Evolutionary conservation across 2,888 invertebrate genomes (phyloP), one percentile per base, ranked within the genome.

Genomic region (Cloeon dipterum): DNA sequence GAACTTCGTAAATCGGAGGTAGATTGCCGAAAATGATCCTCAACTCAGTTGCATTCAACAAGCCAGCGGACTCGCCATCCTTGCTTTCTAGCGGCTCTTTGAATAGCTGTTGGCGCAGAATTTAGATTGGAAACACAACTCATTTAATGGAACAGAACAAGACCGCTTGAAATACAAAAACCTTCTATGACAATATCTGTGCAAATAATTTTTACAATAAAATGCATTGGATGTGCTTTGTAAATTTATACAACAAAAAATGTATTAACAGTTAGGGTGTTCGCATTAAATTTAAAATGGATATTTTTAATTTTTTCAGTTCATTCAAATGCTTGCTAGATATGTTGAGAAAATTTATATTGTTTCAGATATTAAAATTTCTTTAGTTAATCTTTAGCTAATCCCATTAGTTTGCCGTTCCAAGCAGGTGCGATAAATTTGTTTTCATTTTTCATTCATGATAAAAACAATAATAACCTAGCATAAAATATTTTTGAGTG

Each of bases 11-110:
- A 52, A 98, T 93, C 43, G 89, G 83, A 44, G 86, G 79, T 54
- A 96, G 69, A 56, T 91, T 88, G 45, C 88, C 88, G 61, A 96
- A 96, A 49, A 96, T 91, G 45, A 86, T 77, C 62, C 86, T 86
- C 40, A 85, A 68, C 65, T 94, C 91, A 10, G 86, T 86, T 49
- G 79, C 78, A 57, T 85, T 85, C 47, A 91, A 63, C 48, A 89
- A 62, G 36, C 78, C 73, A 44, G 68, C 68, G 48, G 75, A 77
- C 36, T 75, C 74, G 51, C 83, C 81, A 4, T 73, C 68, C 61
- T 78, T 74, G 48, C 79, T 76, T 57, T 96, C 94, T 42, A 94
- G 61, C 16, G 89, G 86, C 52, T 76, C 76, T 59, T 91, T 91
- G 57, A 93, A 94, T 60, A 86, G 69, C 91, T 93, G 55, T 3